Base-by-base conservation (phyloP, 2,888 invertebrate species). In the Nasonovia ribisnigri region DNA sequence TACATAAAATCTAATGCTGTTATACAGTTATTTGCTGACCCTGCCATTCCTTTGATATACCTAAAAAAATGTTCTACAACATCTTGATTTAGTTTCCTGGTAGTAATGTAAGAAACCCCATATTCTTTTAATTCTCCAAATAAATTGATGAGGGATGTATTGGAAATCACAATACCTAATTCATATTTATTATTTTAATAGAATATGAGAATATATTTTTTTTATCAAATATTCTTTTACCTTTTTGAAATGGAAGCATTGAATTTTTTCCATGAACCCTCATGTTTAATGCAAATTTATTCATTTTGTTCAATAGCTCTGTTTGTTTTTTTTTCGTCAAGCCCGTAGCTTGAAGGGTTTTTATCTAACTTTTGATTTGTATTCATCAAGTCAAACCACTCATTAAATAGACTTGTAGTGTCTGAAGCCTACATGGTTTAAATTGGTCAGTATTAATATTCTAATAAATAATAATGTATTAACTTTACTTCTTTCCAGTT, bases 1-100 rank as follows among this genome's bases (percentile, higher is more conserved):
- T n/a, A 67, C n/a, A n/a, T 67, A 67, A 67, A 67, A 67, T 67
- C 67, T 10, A 67, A n/a, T 67, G 67, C 67, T 67, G 67, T 67
- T n/a, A 67, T n/a, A 29, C n/a, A n/a, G 16, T 67, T 2, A 67
- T n/a, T 67, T 67, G 67, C 3, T 3, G 67, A 67, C n/a, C n/a
- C 67, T 1, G 67, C 13, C 67, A 67, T 67, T 67, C n/a, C 67
- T 67, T 67, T 67, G 10, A 67, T 1, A 1, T 67, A 67, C 1
- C n/a, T 67, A 67, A 67, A 67, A 10, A 67, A 8, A 5, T 67
- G n/a, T n/a, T 67, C 67, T n/a, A 67, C 67, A n/a, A n/a, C 10
- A 67, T 67, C 67, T 67, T 67, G 67, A 67, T 67, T 67, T 67
- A 67, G 0, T n/a, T n/a, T 67, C 13, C n/a, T 67, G 13, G n/a